A percentile compares a stretch with the other conserved stretches of the same genome.
Evolutionary conservation across 2,113 vertebrate species (phyloP).

Genomic region (Sigmodon hispidus): DNA sequence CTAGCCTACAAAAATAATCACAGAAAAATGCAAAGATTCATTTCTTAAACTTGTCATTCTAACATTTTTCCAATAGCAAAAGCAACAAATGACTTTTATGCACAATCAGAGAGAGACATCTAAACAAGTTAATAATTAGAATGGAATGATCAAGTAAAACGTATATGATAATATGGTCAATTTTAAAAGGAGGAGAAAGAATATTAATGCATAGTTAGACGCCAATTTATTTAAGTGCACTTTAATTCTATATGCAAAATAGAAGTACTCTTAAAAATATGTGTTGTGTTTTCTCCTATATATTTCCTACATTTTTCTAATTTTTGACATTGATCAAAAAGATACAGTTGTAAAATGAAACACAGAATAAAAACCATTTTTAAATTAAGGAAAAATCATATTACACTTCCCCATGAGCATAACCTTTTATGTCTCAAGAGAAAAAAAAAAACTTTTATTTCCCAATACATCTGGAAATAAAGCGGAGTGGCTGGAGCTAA

Average conservation of each 20-base stretch:
- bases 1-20: not conserved
- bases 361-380: conserved; percentile 19
- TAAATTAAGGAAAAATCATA: not conserved
- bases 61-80: conserved; percentile 7
- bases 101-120: conserved; percentile 9
- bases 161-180: not conserved
- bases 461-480: conserved; percentile 27
- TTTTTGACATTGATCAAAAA: conserved; percentile 36
- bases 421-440: not conserved
- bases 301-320: conserved; percentile 38
- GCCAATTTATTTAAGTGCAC: conserved; percentile 4
- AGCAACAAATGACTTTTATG: not conserved
- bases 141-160: not conserved
- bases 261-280: not conserved
- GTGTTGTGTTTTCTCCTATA: not conserved
- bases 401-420: not conserved
- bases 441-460: conserved; percentile 60
- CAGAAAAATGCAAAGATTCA: not conserved
- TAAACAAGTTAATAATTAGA: conserved; percentile 12
- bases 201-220: not conserved
- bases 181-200: conserved; percentile 27
- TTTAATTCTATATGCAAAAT: not conserved
- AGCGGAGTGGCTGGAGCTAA: conserved; percentile 51
- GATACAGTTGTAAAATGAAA: conserved; percentile 48
- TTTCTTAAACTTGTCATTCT: conserved; percentile 1